Evolutionary conservation across 1,140 invertebrate species (phyloP).

Genomic region (Tetragonula clypearis): DNA sequence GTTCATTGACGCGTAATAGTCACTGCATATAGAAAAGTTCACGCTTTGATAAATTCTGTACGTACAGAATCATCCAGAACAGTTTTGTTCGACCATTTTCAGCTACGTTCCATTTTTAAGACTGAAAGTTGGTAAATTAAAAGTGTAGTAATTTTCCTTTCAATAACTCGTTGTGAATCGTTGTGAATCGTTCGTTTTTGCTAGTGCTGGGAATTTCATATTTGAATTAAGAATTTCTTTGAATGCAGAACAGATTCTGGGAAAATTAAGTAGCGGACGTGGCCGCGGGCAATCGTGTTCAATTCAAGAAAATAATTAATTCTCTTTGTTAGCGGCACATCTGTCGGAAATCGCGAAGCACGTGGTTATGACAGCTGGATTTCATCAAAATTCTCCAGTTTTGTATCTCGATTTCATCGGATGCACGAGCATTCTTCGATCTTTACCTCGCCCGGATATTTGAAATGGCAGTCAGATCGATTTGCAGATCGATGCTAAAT

Average conservation of each 20-base stretch:
- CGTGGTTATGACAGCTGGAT: constrained; percentile 39
- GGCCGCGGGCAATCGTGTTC: constrained; percentile 13
- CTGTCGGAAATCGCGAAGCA: constrained; percentile 25
- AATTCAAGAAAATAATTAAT: constrained; percentile 49
- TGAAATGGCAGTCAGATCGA: neutral
- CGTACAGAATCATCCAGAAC: neutral
- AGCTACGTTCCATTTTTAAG: neutral
- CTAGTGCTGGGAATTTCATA: neutral
- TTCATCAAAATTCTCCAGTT: constrained; percentile 25
- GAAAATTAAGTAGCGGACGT: constrained; percentile 28
- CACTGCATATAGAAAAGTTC: neutral
- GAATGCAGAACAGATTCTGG: neutral
- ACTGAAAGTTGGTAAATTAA: no score
- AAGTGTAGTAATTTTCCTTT: neutral
- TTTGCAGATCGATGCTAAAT: constrained; percentile 24
- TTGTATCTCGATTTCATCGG: neutral
- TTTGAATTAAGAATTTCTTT: constrained; percentile 28
- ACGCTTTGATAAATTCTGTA: neutral
- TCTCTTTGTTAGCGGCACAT: constrained; percentile 35
- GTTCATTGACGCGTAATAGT: constrained; percentile 23
- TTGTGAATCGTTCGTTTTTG: neutral
- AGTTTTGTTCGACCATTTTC: neutral
- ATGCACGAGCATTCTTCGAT: constrained; percentile 8
- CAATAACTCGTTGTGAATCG: neutral
- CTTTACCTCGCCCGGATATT: neutral